These are phyloP conservation scores for Anthopleura sola DNA, from an alignment of 64 coral and sea anemone species.

Conservation along the genomic window DNA sequence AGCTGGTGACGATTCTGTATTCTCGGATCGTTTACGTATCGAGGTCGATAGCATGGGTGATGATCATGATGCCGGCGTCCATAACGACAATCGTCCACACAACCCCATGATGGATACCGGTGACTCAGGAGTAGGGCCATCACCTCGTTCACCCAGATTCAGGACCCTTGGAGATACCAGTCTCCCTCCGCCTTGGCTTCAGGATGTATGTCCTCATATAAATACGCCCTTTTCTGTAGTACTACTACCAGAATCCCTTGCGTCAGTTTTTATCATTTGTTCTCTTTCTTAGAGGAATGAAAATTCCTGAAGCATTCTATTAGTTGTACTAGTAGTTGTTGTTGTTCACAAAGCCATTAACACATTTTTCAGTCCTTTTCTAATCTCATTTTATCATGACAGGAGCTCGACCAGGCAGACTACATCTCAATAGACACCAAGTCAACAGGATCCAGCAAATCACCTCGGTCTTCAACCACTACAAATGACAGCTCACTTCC, in stretches of 20 bases:
- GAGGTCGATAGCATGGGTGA: constrained; percentile 50
- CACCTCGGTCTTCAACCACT: background rate
- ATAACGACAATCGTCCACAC: constrained; percentile 23
- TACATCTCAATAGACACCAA: constrained; percentile 65
- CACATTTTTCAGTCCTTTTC: too few species aligned
- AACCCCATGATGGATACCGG: constrained; percentile 55
- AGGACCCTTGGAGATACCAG: constrained; percentile 60
- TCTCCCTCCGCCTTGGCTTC: constrained; percentile 68
- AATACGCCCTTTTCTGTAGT: too few species aligned
- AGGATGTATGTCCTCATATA: constrained; percentile 53
- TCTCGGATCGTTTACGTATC: constrained; percentile 63
- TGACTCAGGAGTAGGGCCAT: constrained; percentile 85
- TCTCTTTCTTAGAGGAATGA: background rate
- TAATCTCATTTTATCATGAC: background rate
- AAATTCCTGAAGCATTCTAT: background rate
- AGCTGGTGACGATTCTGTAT: constrained; percentile 68
- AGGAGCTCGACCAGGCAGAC: constrained; percentile 83
- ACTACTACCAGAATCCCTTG: background rate
- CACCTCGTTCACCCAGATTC: constrained; percentile 62
- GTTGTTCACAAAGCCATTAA: too few species aligned
- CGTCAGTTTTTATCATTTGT: too few species aligned
- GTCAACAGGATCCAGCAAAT: constrained; percentile 18
- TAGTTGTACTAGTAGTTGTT: too few species aligned
- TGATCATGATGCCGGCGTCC: constrained; percentile 20
- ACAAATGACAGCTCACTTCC: constrained; percentile 61